Evolutionary conservation across 2,888 invertebrate genomes (phyloP), one percentile per base, ranked within the genome.

Genomic region (Drosophila seclusa): DNA sequence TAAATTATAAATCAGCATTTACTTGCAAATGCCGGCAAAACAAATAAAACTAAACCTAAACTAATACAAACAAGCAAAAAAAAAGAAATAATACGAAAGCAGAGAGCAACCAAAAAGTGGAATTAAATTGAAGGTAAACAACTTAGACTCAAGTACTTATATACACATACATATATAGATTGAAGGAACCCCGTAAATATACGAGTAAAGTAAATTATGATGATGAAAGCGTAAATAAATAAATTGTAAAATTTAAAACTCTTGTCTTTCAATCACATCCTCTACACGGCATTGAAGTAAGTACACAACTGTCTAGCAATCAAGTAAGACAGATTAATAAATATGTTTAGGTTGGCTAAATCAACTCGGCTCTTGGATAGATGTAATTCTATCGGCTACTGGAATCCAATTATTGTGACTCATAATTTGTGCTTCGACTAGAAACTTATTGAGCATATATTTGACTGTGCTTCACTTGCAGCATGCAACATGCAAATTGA

Each of bases 61-160:
- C 21, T 27, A 40, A 54, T 11, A 27, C n/a, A 76, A 64, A 50
- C 45, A 21, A 24, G 45, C 21, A 78, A 66, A 48, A 53, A 54
- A 42, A 61, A 49, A 42, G n/a, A 61, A 60, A 48, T 27, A 55
- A 62, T 66, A 60, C 55, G 34, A 62, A 70, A 52, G 76, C 71
- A 59, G 52, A 76, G 45, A 82, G 29, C 59, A 74, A 81, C 76
- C 69, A 79, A 74, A 81, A 80, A 80, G 82, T 78, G 83, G 69
- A 83, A 77, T 81, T 81, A 75, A 77, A 63, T 74, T 73, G 64
- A 80, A 72, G 36, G 69, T 68, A 78, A 87, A 76, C 69, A 87
- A 82, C 78, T 79, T 89, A 89, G 87, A 87, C 87, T 86, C 86
- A 81, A 87, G 80, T 83, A 82, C 80, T 73, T 82, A 80, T 77